Percentiles rank a stretch among this genome's conserved stretches.
Conservation (phyloP, 1,140 invertebrate species). For the Condylostylus longicornis region DNA sequence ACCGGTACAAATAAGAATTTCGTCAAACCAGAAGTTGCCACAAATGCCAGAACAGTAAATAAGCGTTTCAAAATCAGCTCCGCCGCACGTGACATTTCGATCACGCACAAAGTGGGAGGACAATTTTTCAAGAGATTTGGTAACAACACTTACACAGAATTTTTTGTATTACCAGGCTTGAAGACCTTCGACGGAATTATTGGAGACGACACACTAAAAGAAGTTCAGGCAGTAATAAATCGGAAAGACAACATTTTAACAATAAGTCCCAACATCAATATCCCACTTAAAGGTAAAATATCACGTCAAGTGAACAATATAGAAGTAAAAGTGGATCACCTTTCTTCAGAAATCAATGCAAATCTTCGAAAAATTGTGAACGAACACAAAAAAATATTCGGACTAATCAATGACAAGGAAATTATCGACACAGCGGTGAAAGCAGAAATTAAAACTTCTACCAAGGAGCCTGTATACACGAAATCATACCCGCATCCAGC, state of each 20-base stretch:
- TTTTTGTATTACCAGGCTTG: slow-evolving; percentile 2
- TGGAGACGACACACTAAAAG: too few species aligned
- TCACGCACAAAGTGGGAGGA: slow-evolving; percentile 5
- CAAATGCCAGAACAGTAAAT: neutral
- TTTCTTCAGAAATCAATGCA: too few species aligned
- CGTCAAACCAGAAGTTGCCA: neutral
- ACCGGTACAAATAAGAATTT: slow-evolving; percentile 6
- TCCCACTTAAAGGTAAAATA: neutral
- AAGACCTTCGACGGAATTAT: slow-evolving; percentile 1
- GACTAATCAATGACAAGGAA: neutral
- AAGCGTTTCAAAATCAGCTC: neutral
- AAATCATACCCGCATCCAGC: slow-evolving; percentile 12
- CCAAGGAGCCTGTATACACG: slow-evolving; percentile 3
- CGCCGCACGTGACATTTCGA: neutral
- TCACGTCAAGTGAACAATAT: neutral
- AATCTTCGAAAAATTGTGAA: neutral
- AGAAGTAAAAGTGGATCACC: too few species aligned
- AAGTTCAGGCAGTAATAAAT: too few species aligned
- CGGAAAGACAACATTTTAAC: neutral
- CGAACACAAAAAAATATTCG: neutral
- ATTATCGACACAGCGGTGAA: neutral
- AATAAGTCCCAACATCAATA: neutral
- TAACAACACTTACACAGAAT: slow-evolving; percentile 2
- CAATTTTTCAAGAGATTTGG: slow-evolving; percentile 5
- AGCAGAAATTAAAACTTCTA: neutral